Base-by-base conservation (phyloP, 2,113 vertebrate species). In the Mobula birostris region DNA sequence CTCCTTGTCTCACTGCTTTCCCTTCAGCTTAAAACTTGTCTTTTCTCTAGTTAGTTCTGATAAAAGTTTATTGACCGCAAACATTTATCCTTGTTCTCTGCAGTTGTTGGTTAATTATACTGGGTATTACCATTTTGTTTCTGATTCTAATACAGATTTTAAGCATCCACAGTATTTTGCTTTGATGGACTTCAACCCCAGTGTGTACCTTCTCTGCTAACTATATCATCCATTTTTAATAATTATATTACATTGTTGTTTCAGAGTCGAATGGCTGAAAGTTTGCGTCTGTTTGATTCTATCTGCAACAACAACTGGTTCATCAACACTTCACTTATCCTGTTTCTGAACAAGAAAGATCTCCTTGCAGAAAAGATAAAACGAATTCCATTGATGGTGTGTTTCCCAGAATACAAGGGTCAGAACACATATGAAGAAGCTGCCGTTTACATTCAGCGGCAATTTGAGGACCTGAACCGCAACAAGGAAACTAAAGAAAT, bases 241-340 rank as follows among this genome's bases (percentile, higher is more conserved):
- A 11, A 72, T 40, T 72, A 14, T 92, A 63, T 88, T 88, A 63
- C 94, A 77, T 95, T 40, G 92, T 93, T 94, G 40, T 94, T 94
- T 19, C 96, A 99, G 99, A 99, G 98, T 96, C 98, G 98, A 94
- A 99, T 99, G 99, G 98, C 98, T 0, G 99, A 99, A 96, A 99
- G 99, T 96, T 97, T 99, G 96, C 99, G 98, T 94, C 98, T 99
- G 11, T 99, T 99, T 21, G 99, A 99, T 96, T 99, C 98, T 95
- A 99, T 99, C 96, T 99, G 99, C 97, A 99, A 99, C 98, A 99
- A 99, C 98, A 99, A 99, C 96, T 99, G 98, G 98, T 99, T 99
- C 96, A 98, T 99, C 97, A 99, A 98, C 97, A 99, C 99, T 32
- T 99, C 99, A 0, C 98, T 99, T 96, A 99, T 99, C 96, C 98